Evolutionary conservation across 2,888 invertebrate species (phyloP).

Genomic region (Leptothorax acervorum): DNA sequence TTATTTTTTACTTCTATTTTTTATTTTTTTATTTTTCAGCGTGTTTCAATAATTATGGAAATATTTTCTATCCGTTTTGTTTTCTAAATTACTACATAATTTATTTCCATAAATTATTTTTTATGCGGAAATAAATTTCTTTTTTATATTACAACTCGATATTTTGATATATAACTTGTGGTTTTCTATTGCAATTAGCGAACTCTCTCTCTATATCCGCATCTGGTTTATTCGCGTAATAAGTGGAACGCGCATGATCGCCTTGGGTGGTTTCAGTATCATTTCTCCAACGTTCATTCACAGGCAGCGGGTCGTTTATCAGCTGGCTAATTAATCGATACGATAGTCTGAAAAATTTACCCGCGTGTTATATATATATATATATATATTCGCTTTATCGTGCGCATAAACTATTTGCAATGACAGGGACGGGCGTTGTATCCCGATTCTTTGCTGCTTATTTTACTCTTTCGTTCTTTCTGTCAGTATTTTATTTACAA

Average conservation of each 20-base stretch:
- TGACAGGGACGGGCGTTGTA: neutral
- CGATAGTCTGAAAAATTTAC: constrained; percentile 33
- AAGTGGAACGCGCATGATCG: constrained; percentile 34
- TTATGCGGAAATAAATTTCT: neutral
- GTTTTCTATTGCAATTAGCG: constrained; percentile 21
- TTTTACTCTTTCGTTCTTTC: neutral
- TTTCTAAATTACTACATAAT: neutral
- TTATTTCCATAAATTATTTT: neutral
- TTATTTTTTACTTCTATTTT: neutral
- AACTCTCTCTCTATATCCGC: neutral
- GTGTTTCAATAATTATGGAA: neutral
- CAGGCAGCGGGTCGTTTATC: constrained; percentile 27
- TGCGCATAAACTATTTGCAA: neutral
- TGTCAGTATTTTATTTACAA: neutral
- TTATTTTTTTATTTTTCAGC: neutral
- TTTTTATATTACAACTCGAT: neutral
- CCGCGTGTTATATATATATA: neutral
- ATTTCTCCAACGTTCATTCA: constrained; percentile 43
- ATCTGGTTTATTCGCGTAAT: constrained; percentile 9
- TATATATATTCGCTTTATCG: neutral
- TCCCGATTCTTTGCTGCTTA: constrained; percentile 1
- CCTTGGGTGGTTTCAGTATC: constrained; percentile 45
- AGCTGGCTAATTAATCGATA: constrained; percentile 43
- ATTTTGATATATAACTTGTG: neutral
- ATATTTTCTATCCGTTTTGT: neutral